Conservation (phyloP, 2,888 invertebrate species). For the Malthinus seriepunctatus region DNA sequence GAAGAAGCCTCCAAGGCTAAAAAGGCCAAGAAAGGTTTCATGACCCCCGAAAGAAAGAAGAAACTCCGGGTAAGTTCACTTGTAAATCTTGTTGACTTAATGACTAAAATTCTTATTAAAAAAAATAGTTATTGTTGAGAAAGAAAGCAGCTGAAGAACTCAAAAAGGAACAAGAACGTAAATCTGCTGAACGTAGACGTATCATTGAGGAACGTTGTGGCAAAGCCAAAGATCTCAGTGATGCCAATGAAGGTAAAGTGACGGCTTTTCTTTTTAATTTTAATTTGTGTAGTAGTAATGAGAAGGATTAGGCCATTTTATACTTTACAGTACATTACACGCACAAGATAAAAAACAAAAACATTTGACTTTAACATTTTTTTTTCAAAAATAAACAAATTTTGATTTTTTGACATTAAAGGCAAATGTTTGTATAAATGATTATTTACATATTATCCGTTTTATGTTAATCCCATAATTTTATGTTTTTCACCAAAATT, state of each 20-base stretch:
- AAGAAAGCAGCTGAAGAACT: conserved; percentile 99
- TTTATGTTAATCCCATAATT: background rate
- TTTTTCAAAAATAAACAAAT: background rate
- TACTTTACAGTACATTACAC: conserved; percentile 9
- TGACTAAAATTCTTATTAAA: conserved; percentile 1
- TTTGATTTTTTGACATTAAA: background rate
- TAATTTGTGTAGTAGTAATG: conserved; percentile 1
- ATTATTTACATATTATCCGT: conserved; percentile 1
- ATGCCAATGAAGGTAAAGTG: conserved; percentile 87
- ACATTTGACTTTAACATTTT: conserved; percentile 4
- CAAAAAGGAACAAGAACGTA: conserved; percentile 99
- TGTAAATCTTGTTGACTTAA: too few relatives aligned
- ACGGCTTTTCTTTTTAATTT: background rate
- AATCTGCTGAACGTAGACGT: conserved; percentile 96
- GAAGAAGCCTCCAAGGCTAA: conserved; percentile 98
- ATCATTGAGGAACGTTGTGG: conserved; percentile 96
- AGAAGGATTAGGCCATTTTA: background rate
- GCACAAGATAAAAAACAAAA: conserved; percentile 9
- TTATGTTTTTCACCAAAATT: conserved; percentile 4
- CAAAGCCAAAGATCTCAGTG: conserved; percentile 86
- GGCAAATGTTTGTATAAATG: background rate
- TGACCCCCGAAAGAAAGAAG: conserved; percentile 99
- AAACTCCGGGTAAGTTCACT: conserved; percentile 87
- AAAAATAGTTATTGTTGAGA: conserved; percentile 95
- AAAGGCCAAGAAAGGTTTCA: conserved; percentile 99